These are phyloP conservation scores for Pimpla rufipes DNA, from an alignment of 2,888 invertebrate genomes.

Conservation along the genomic window DNA sequence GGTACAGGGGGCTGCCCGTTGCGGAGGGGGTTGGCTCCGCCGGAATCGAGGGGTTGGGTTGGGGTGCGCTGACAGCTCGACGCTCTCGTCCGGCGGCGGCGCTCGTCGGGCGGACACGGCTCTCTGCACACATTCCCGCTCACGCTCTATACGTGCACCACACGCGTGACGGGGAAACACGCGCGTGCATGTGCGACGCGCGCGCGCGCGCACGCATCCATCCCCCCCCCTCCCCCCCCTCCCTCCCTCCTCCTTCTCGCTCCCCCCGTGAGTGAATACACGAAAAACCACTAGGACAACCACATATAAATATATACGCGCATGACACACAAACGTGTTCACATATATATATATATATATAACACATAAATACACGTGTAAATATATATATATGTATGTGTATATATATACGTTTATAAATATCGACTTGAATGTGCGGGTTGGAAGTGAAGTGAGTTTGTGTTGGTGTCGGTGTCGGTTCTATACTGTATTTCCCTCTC, in stretches of 20 bases:
- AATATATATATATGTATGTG: slow-evolving; percentile 46
- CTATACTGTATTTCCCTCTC: slow-evolving; percentile 69
- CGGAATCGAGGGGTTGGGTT: slow-evolving; percentile 81
- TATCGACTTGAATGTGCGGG: slow-evolving; percentile 60
- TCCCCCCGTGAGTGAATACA: slow-evolving; percentile 56
- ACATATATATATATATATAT: slow-evolving; percentile 37
- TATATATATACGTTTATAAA: slow-evolving; percentile 57
- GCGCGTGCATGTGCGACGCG: slow-evolving; percentile 55
- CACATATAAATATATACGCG: slow-evolving; percentile 30
- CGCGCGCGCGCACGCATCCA: slow-evolving; percentile 39
- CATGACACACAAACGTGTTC: slow-evolving; percentile 41
- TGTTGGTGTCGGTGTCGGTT: slow-evolving; percentile 59
- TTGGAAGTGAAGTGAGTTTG: slow-evolving; percentile 35
- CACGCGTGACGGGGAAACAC: slow-evolving; percentile 65
- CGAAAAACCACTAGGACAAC: slow-evolving; percentile 57
- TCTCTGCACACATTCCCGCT: slow-evolving; percentile 83
- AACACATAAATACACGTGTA: slow-evolving; percentile 37
- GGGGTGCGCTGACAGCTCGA: slow-evolving; percentile 85
- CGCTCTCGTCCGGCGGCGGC: slow-evolving; percentile 81
- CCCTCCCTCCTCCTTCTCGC: too few relatives aligned
- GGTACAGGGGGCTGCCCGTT: slow-evolving; percentile 70
- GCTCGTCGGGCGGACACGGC: slow-evolving; percentile 84
- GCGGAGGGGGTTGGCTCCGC: slow-evolving; percentile 76
- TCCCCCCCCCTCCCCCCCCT: slow-evolving; percentile 20
- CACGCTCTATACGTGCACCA: slow-evolving; percentile 68